Evolutionary conservation across 2,113 vertebrate genomes (phyloP).

Genomic region (Muntiacus reevesi): DNA sequence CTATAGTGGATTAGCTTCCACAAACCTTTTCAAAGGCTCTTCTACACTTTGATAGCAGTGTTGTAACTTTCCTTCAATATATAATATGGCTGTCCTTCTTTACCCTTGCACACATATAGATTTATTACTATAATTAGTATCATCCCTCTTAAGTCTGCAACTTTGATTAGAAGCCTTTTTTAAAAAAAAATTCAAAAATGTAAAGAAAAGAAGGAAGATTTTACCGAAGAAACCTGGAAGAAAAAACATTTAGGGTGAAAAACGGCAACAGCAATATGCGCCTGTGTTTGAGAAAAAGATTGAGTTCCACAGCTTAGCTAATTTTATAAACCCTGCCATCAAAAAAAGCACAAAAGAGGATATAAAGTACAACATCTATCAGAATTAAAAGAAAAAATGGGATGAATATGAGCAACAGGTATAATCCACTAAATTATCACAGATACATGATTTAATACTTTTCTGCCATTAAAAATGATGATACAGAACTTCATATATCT

Average conservation of each 20-base stretch:
- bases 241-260: background rate
- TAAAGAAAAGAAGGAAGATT: background rate
- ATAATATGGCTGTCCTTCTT: background rate
- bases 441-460: background rate
- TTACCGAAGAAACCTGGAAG: background rate
- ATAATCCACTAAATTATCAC: background rate
- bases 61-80: background rate
- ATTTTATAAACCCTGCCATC: background rate
- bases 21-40: background rate
- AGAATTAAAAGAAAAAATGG: conserved; percentile 1
- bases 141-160: background rate
- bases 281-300: background rate
- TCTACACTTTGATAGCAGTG: background rate
- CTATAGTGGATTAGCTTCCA: background rate
- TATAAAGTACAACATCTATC: background rate
- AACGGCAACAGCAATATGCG: background rate
- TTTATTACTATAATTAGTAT: background rate
- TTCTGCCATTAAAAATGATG: background rate
- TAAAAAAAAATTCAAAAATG: background rate
- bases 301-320: background rate
- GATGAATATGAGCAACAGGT: background rate
- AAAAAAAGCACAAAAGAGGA: background rate
- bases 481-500: background rate
- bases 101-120: background rate
- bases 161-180: background rate